Evolutionary conservation across 2,113 vertebrate genomes (phyloP).

Genomic region (Chaetodon auriga): DNA sequence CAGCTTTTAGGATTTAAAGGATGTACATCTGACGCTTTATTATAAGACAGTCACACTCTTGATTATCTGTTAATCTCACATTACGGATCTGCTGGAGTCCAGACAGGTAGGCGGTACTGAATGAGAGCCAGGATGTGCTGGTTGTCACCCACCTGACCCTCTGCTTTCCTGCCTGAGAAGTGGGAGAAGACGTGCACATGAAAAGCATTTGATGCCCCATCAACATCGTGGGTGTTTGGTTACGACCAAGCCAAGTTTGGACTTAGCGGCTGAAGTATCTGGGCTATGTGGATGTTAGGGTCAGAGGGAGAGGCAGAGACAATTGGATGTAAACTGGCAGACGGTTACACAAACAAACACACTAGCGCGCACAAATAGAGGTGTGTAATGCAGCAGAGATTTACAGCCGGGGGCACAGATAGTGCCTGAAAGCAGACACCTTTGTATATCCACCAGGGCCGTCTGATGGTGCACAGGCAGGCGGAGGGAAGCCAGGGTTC

Average conservation of each 20-base stretch:
- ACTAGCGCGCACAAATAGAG: conserved; percentile 40
- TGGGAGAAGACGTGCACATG: background rate
- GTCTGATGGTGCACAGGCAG: conserved; percentile 24
- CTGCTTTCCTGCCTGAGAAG: conserved; percentile 3
- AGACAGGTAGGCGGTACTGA: conserved; percentile 3
- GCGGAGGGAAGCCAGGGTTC: conserved; percentile 57
- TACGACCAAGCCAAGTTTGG: conserved; percentile 55
- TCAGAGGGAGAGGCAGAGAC: conserved; percentile 51
- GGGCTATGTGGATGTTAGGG: conserved; percentile 34
- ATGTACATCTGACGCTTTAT: conserved; percentile 41
- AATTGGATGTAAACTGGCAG: conserved; percentile 52
- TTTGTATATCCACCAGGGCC: conserved; percentile 58
- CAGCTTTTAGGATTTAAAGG: conserved; percentile 52
- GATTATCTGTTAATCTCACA: conserved; percentile 68
- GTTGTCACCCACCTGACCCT: conserved; percentile 38
- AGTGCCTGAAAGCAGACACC: conserved; percentile 66
- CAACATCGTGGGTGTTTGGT: conserved; percentile 33
- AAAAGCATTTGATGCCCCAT: conserved; percentile 11
- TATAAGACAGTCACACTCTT: conserved; percentile 29
- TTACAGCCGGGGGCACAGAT: conserved; percentile 53
- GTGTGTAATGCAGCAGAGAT: conserved; percentile 45
- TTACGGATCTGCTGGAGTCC: conserved; percentile 7
- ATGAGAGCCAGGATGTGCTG: background rate
- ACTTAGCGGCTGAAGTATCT: conserved; percentile 46
- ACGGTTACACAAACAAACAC: conserved; percentile 51